Base-by-base conservation (phyloP, 2,888 invertebrate genomes). In the Mellilla xanthometata region DNA sequence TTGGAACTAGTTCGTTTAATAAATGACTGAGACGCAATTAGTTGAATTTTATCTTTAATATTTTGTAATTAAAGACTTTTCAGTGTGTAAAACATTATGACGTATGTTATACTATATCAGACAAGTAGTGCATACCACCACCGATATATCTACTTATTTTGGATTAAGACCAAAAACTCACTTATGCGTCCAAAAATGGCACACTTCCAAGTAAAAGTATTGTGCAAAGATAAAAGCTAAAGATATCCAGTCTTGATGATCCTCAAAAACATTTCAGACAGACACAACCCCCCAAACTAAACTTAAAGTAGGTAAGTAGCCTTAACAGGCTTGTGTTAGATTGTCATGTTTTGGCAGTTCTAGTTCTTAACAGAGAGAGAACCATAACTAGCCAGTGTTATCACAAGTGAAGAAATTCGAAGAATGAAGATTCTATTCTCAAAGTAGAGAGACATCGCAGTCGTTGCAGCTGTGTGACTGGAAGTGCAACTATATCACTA, bases 331-430 rank as follows among this genome's bases (percentile, higher is more conserved):
- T 15, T 23, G 39, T 48, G 54, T 50, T 56, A 46, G 35, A 27
- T 39, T 52, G 45, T 47, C 44, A 52, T 51, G 46, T 52, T 24
- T 40, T 24, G 34, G 40, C 44, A 52, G 39, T 33, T 35, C 42
- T 19, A 52, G 39, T 33, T 35, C 42, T 19, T 22, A 19, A 6
- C 15, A 3, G 15, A 5, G 15, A 19, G n/a, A 19, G 1, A 19
- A 19, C 15, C 6, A 19, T 19, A 47, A 39, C 47, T 46, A 51
- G 41, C 31, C 19, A 30, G 44, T 39, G 53, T 56, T 58, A 59
- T 50, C 40, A 46, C 46, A 46, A 36, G 34, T 40, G 27, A 40
- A 31, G 26, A 32, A 11, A 8, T 10, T 7, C 19, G 5, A 28
- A n/a, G n/a, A n/a, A n/a, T 22, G 12, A 24, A 28, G 22, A 40